A percentile compares a stretch with the other conserved stretches of the same genome.
Evolutionary conservation across 2,797 vertebrate species (phyloP).

Genomic region (Anas bahamensis): DNA sequence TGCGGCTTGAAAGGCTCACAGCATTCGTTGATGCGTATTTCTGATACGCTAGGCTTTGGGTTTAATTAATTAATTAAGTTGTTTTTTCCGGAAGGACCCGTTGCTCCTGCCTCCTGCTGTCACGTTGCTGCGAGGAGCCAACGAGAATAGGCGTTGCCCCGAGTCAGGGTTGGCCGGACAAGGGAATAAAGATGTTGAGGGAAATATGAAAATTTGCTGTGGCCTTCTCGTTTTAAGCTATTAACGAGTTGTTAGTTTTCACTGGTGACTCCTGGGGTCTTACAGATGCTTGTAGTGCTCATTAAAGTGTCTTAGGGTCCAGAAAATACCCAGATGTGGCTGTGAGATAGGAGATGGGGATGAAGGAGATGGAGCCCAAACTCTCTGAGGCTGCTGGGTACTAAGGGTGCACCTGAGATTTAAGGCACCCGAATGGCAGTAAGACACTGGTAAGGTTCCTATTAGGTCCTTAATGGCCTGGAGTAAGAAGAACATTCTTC

Average conservation of each 20-base stretch:
- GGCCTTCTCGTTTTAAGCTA: not conserved
- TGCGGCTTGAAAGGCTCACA: too few species aligned
- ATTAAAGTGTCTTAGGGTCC: too few species aligned
- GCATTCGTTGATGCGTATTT: too few species aligned
- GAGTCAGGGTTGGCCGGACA: not conserved
- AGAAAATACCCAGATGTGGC: not conserved
- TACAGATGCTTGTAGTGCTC: accelerated
- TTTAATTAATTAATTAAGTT: too few species aligned
- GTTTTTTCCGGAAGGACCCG: too few species aligned
- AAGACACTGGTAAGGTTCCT: accelerated
- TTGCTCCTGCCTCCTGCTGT: not conserved
- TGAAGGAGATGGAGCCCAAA: not conserved
- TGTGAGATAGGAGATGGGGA: not conserved
- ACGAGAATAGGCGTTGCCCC: not conserved
- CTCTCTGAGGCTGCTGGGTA: not conserved
- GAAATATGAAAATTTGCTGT: not conserved
- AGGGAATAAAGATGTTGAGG: not conserved
- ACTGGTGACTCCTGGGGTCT: not conserved
- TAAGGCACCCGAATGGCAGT: too few species aligned
- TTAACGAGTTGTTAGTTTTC: not conserved
- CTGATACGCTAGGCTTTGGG: too few species aligned
- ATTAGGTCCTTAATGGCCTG: not conserved
- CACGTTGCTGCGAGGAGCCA: too few species aligned
- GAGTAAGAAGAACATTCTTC: not conserved
- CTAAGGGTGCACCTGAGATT: not conserved